Conservation (phyloP, 2,113 vertebrate species). For the Oryzias curvinotus region DNA sequence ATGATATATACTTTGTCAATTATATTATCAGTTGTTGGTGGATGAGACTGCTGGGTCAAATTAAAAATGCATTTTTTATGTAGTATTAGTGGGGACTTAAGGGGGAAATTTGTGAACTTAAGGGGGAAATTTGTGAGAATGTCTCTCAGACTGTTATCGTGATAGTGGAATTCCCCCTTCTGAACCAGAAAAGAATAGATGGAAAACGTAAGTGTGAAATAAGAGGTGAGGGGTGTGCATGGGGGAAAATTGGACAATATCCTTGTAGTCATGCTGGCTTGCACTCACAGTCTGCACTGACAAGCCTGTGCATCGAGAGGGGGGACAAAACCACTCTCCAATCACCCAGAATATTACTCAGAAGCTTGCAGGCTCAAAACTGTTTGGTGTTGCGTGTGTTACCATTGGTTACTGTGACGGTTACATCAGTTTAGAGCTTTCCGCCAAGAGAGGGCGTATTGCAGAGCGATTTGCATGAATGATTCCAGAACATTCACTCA, state of each 20-base stretch:
- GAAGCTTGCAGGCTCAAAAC: conserved; percentile 44
- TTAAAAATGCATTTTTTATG: no score
- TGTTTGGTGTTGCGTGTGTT: conserved; percentile 62
- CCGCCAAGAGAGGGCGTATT: conserved; percentile 31
- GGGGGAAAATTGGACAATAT: no score
- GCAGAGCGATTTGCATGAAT: conserved; percentile 14
- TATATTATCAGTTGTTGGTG: no score
- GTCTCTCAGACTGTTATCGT: no score
- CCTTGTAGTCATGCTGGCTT: conserved; percentile 31
- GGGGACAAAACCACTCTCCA: conserved; percentile 13
- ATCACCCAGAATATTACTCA: conserved; percentile 58
- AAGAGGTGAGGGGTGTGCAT: not conserved
- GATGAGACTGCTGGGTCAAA: no score
- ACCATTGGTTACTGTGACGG: conserved; percentile 50
- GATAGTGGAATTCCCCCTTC: no score
- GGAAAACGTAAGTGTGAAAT: no score
- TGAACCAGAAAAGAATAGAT: no score
- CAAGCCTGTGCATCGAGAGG: conserved; percentile 18
- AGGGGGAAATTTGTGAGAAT: no score
- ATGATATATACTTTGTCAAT: no score
- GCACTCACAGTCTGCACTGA: conserved; percentile 20
- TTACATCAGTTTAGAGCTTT: conserved; percentile 39
- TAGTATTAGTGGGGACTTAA: no score
- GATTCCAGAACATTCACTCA: conserved; percentile 16
- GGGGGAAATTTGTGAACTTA: no score